Conservation (phyloP, 1,140 invertebrate species). For the Mamestra configurata region DNA sequence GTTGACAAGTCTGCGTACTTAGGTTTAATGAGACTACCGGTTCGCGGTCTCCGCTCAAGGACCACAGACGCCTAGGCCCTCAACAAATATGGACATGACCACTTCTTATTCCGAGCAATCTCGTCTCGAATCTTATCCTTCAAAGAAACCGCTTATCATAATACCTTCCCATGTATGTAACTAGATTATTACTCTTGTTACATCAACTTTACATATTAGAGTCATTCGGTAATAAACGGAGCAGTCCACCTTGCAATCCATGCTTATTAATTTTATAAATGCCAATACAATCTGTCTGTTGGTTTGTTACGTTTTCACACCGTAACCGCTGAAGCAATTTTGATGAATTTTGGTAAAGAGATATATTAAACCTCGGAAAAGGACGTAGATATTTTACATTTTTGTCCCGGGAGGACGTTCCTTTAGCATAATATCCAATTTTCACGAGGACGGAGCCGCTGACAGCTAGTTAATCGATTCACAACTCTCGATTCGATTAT, state of each 20-base stretch:
- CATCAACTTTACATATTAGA: slow-evolving; percentile 43
- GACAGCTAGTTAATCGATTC: slow-evolving; percentile 20
- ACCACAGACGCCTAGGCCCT: neutral
- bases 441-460: too few species aligned
- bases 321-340: too few species aligned
- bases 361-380: too few species aligned
- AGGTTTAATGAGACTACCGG: slow-evolving; percentile 14
- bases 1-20: neutral
- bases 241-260: slow-evolving; percentile 30
- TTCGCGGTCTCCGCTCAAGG: slow-evolving; percentile 2
- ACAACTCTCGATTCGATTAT: slow-evolving; percentile 27
- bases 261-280: too few species aligned
- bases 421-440: too few species aligned
- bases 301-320: too few species aligned
- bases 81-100: neutral
- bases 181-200: slow-evolving; percentile 40
- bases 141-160: slow-evolving; percentile 31
- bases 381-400: too few species aligned
- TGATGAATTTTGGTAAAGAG: too few species aligned
- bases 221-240: slow-evolving; percentile 24
- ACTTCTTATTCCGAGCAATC: slow-evolving; percentile 15
- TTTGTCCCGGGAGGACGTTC: too few species aligned
- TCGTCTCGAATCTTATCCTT: neutral
- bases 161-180: slow-evolving; percentile 6
- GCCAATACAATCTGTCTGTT: too few species aligned